phyloP scores from a whole-genome alignment of 2,113 vertebrate species.

The Spea multiplicata region DNA sequence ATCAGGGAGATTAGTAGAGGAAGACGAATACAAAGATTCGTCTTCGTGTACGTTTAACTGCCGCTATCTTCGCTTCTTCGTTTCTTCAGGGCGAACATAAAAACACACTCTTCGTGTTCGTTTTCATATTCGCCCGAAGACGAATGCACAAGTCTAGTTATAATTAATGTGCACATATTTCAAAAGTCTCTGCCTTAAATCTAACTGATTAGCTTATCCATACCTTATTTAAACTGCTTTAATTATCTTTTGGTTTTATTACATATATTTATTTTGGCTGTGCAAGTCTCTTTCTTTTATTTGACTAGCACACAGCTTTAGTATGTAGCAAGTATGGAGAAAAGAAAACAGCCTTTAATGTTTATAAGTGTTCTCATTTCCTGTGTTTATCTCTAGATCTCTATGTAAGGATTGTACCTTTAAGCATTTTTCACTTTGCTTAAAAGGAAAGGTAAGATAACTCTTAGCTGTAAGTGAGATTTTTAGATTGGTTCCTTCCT shows the following conservation, averaged over 20 bases:
- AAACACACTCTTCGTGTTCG: too few species aligned
- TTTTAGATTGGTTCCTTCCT: slow-evolving; percentile 48
- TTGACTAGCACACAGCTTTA: slow-evolving; percentile 21
- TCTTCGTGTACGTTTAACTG: too few species aligned
- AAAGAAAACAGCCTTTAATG: slow-evolving; percentile 45
- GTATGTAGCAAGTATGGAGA: slow-evolving; percentile 13
- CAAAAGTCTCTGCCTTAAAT: too few species aligned
- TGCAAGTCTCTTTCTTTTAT: slow-evolving; percentile 7
- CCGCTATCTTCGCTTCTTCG: too few species aligned
- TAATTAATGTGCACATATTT: too few species aligned
- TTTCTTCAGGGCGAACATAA: too few species aligned
- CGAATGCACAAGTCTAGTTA: too few species aligned
- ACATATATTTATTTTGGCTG: neutral
- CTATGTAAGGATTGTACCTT: slow-evolving; percentile 45
- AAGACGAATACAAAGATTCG: too few species aligned
- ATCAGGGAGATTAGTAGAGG: too few species aligned
- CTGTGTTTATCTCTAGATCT: slow-evolving; percentile 45
- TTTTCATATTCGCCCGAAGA: too few species aligned
- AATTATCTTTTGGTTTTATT: neutral
- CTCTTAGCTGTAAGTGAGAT: slow-evolving; percentile 44
- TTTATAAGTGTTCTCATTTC: slow-evolving; percentile 42
- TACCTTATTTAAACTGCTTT: too few species aligned
- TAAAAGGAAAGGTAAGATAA: slow-evolving; percentile 12
- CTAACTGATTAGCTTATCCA: too few species aligned
- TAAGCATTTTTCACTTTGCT: slow-evolving; percentile 42